A percentile compares a stretch with the other conserved stretches of the same genome.
Evolutionary conservation across 2,888 invertebrate genomes (phyloP).

Genomic region (Morpho achilles): DNA sequence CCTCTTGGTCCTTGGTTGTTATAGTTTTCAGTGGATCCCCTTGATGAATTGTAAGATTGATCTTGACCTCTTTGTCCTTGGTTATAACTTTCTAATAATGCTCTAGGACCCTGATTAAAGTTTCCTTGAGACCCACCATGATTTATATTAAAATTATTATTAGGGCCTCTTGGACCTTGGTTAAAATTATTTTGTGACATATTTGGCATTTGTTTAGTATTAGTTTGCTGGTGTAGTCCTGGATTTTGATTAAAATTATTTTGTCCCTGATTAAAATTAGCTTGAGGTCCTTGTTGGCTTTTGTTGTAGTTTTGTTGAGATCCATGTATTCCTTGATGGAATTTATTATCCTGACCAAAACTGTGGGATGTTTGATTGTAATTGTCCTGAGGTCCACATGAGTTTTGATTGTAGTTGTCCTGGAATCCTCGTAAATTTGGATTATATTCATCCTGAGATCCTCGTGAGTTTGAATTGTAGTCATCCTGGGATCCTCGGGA

Average conservation of each 20-base stretch:
- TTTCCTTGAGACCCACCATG: constrained; percentile 7
- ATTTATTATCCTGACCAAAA: neutral
- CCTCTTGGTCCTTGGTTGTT: constrained; percentile 39
- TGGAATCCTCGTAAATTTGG: constrained; percentile 2
- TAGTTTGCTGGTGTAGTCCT: neutral
- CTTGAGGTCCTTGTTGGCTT: constrained; percentile 7
- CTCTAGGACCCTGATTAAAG: constrained; percentile 21
- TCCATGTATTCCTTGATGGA: constrained; percentile 5
- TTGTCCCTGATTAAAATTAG: constrained; percentile 8
- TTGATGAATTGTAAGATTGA: constrained; percentile 22
- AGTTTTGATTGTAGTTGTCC: constrained; percentile 16
- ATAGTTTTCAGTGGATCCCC: constrained; percentile 25
- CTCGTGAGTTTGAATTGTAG: constrained; percentile 4
- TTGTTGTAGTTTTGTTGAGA: constrained; percentile 5
- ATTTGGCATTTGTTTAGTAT: constrained; percentile 1
- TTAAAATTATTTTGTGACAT: constrained; percentile 6
- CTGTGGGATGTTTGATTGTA: constrained; percentile 8
- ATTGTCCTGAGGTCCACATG: constrained; percentile 4
- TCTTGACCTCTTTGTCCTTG: constrained; percentile 17
- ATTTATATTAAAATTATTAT: constrained; percentile 5
- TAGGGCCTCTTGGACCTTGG: constrained; percentile 7
- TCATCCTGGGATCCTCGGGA: constrained; percentile 15
- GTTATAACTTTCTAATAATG: constrained; percentile 17
- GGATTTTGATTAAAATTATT: constrained; percentile 6
- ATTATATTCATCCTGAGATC: constrained; percentile 1